phyloP scores from a whole-genome alignment of 1,140 invertebrate genomes.

The Asobara japonica region DNA sequence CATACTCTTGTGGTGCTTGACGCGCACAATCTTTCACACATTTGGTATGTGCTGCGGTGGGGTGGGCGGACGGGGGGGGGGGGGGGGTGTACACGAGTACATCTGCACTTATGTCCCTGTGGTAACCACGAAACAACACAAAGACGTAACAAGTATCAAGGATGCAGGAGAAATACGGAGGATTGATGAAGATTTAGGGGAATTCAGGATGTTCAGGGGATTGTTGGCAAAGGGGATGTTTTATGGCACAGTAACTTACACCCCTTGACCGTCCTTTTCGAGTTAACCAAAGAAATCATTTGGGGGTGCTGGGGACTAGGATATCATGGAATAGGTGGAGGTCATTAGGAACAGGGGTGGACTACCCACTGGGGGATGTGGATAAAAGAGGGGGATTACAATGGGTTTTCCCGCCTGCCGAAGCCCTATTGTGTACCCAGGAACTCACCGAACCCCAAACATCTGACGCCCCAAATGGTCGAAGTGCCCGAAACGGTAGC shows the following conservation, averaged over 20 bases:
- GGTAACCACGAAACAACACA: slow-evolving; percentile 54
- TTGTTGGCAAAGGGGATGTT: slow-evolving; percentile 9
- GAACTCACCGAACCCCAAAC: background rate
- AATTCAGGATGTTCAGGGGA: slow-evolving; percentile 23
- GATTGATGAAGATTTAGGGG: background rate
- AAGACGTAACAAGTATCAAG: slow-evolving; percentile 53
- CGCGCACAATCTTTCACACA: background rate
- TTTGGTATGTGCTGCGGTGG: background rate
- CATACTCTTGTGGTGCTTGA: background rate
- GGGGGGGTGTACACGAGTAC: background rate
- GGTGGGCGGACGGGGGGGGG: background rate
- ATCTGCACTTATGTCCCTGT: slow-evolving; percentile 20
- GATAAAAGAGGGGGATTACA: slow-evolving; percentile 8
- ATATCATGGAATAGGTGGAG: slow-evolving; percentile 39
- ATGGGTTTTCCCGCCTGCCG: background rate
- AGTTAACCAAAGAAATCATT: slow-evolving; percentile 37
- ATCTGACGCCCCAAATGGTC: background rate
- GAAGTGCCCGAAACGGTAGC: background rate
- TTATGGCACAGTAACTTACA: slow-evolving; percentile 9
- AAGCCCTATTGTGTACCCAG: slow-evolving; percentile 37
- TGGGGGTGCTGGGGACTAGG: slow-evolving; percentile 51
- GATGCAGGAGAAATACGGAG: slow-evolving; percentile 50
- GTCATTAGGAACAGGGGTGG: slow-evolving; percentile 34
- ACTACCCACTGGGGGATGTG: slow-evolving; percentile 21
- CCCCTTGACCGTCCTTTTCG: background rate